Evolutionary conservation across 2,888 invertebrate genomes (phyloP).

Genomic region (Coelogynopora nodosa): DNA sequence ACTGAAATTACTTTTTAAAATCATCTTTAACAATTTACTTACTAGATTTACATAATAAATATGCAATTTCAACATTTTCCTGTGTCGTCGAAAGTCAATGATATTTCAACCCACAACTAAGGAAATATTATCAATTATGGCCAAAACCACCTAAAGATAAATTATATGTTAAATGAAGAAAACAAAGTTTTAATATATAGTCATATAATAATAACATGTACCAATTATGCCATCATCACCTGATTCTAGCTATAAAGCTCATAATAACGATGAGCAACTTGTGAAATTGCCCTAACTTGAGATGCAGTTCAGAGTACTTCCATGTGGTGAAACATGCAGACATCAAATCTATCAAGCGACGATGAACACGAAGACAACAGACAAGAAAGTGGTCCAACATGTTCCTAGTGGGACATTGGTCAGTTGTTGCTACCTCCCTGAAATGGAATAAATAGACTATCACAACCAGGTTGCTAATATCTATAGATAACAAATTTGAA

Average conservation of each 20-base stretch:
- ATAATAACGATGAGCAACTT: background rate
- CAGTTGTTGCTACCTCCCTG: background rate
- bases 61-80: too few species aligned
- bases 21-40: too few species aligned
- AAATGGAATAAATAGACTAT: too few species aligned
- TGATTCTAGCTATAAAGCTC: background rate
- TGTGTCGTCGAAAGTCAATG: too few species aligned
- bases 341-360: background rate
- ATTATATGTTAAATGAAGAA: background rate
- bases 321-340: background rate
- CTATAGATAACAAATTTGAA: too few species aligned
- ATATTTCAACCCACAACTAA: too few species aligned
- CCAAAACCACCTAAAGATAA: background rate
- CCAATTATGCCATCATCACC: too few species aligned
- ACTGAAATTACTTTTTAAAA: too few species aligned
- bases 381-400: background rate
- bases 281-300: background rate
- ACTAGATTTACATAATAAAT: too few species aligned
- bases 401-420: background rate
- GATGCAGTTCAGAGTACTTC: background rate
- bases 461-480: too few species aligned
- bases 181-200: background rate
- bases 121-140: too few species aligned
- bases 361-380: background rate
- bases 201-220: too few species aligned